These are phyloP conservation scores for Drosophila tristis DNA, from an alignment of 1,140 invertebrate species.

Conservation along the genomic window DNA sequence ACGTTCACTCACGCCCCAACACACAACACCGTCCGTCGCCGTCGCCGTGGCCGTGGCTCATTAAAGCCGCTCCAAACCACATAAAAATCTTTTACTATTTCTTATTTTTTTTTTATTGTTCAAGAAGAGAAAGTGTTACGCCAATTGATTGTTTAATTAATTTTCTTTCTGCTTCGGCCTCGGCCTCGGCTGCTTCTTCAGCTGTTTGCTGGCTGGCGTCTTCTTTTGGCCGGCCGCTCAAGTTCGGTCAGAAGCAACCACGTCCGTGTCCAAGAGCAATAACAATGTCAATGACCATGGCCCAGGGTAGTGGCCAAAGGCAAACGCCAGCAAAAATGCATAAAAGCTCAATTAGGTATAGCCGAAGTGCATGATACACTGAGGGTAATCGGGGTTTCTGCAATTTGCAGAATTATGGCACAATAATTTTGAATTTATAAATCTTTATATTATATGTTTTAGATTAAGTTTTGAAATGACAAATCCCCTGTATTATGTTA, in stretches of 20 bases:
- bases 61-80: constrained; percentile 47
- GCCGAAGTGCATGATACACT: constrained; percentile 24
- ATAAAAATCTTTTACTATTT: constrained; percentile 59
- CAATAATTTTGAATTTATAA: too few species aligned
- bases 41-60: constrained; percentile 24
- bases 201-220: constrained; percentile 14
- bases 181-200: constrained; percentile 38
- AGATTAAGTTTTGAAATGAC: too few species aligned
- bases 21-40: too few species aligned
- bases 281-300: constrained; percentile 50
- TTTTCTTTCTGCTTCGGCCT: constrained; percentile 56
- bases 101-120: constrained; percentile 69
- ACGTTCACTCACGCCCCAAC: constrained; percentile 68
- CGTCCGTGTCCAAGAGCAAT: constrained; percentile 21
- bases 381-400: too few species aligned
- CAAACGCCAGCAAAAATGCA: constrained; percentile 5
- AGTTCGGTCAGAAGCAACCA: constrained; percentile 15
- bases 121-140: constrained; percentile 82
- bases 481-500: too few species aligned
- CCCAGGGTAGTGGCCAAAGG: constrained; percentile 11
- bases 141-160: constrained; percentile 82
- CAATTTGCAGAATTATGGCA: too few species aligned
- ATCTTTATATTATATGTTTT: too few species aligned
- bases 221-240: constrained; percentile 4
- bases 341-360: constrained; percentile 2